A percentile compares a stretch with the other conserved stretches of the same genome.
These are phyloP conservation scores for Macheiramphus alcinus DNA, from an alignment of 2,113 vertebrate genomes.

Conservation along the genomic window DNA sequence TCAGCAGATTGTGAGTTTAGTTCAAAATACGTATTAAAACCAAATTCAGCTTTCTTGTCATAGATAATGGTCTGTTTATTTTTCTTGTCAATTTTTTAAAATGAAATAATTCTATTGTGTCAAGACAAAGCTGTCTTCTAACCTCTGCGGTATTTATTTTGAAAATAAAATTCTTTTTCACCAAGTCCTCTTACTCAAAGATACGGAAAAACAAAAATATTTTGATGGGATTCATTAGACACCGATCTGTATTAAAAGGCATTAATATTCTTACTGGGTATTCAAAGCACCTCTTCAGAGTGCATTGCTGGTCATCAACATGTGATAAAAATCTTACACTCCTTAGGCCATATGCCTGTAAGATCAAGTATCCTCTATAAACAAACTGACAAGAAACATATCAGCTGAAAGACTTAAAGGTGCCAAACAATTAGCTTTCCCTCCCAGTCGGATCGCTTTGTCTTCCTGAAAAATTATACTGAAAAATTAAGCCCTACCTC, in stretches of 20 bases:
- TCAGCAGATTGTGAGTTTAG: not conserved
- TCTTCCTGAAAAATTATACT: not conserved
- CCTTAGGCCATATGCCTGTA: not conserved
- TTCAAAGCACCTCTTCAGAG: not conserved
- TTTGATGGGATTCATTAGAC: not conserved
- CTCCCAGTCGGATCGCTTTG: not conserved
- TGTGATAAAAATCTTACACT: not conserved
- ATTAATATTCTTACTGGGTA: not conserved
- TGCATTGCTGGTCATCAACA: not conserved
- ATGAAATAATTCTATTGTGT: not conserved
- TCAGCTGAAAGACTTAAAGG: not conserved
- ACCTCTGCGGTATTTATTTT: not conserved
- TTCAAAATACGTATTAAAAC: not conserved
- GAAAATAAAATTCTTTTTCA: not conserved
- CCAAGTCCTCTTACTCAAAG: not conserved
- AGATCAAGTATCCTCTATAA: slow-evolving; percentile 6
- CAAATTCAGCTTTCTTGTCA: not conserved
- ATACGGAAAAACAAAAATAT: accelerated
- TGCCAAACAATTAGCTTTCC: not conserved
- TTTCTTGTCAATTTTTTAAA: not conserved
- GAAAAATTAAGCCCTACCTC: not conserved
- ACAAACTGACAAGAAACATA: not conserved
- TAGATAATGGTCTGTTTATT: not conserved
- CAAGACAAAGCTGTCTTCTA: not conserved
- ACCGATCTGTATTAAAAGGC: not conserved